These are phyloP conservation scores for Tylochromis polylepis DNA, from an alignment of 2,113 vertebrate genomes.

Conservation along the genomic window DNA sequence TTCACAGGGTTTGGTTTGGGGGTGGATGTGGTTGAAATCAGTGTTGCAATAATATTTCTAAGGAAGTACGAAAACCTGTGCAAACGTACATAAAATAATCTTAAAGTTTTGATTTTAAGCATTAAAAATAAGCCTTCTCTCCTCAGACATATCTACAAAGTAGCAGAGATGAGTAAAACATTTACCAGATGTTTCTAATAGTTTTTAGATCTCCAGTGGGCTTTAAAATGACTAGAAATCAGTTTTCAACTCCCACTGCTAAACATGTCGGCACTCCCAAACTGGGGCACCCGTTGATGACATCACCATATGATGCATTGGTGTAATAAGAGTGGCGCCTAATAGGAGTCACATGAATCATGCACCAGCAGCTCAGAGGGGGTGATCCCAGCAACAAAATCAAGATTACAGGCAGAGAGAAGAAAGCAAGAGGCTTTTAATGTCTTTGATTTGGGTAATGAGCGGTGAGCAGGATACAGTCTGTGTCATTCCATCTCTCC, in stretches of 20 bases:
- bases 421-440: neutral
- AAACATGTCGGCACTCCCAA: slow-evolving; percentile 6
- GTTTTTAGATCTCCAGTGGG: neutral
- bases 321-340: neutral
- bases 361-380: neutral
- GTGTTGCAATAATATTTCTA: neutral
- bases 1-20: neutral
- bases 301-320: slow-evolving; percentile 19
- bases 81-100: neutral
- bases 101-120: neutral
- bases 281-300: slow-evolving; percentile 8
- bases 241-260: neutral
- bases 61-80: neutral
- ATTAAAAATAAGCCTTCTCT: neutral
- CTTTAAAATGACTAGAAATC: neutral
- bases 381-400: neutral
- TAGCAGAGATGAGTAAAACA: neutral
- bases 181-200: neutral
- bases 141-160: neutral
- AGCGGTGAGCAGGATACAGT: neutral
- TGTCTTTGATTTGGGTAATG: slow-evolving; percentile 12
- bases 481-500: neutral
- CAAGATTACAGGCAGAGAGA: slow-evolving; percentile 25
- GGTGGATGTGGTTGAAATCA: neutral
- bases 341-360: slow-evolving; percentile 42